phyloP scores from a whole-genome alignment of 2,113 vertebrate species.

The Mionectes macconnelli region DNA sequence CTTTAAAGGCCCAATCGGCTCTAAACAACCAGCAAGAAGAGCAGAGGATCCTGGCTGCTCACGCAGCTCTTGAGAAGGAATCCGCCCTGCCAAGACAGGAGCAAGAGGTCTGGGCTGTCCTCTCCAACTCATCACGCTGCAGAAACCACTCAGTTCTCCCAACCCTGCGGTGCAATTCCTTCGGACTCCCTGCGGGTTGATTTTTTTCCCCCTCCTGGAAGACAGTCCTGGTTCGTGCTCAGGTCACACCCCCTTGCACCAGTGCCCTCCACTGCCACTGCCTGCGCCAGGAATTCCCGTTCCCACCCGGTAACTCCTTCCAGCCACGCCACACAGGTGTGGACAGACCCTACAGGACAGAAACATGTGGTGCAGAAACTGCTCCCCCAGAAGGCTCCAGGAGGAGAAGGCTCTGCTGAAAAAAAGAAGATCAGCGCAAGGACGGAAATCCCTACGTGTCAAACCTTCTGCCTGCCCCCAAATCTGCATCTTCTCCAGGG shows the following conservation, averaged over 20 bases:
- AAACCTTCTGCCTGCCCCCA: not conserved
- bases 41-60: not conserved
- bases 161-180: not conserved
- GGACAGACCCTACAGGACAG: rapidly evolving
- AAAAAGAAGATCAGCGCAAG: not conserved
- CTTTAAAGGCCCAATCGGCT: not conserved
- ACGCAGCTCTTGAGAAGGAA: not conserved
- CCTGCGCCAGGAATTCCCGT: too few relatives aligned
- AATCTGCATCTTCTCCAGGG: not conserved
- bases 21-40: not conserved
- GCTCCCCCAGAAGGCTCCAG: not conserved
- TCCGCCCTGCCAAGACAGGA: not conserved
- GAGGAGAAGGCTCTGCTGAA: not conserved
- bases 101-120: not conserved
- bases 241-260: not conserved
- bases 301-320: not conserved
- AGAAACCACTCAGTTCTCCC: not conserved
- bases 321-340: not conserved
- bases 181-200: too few relatives aligned
- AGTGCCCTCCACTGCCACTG: not conserved
- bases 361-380: not conserved
- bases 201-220: not conserved
- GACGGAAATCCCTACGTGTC: not conserved
- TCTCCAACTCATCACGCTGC: not conserved
- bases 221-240: not conserved